Percentiles rank a stretch among this genome's conserved stretches.
phyloP scores from a whole-genome alignment of 2,888 invertebrate genomes.

The Eupithecia abbreviata region DNA sequence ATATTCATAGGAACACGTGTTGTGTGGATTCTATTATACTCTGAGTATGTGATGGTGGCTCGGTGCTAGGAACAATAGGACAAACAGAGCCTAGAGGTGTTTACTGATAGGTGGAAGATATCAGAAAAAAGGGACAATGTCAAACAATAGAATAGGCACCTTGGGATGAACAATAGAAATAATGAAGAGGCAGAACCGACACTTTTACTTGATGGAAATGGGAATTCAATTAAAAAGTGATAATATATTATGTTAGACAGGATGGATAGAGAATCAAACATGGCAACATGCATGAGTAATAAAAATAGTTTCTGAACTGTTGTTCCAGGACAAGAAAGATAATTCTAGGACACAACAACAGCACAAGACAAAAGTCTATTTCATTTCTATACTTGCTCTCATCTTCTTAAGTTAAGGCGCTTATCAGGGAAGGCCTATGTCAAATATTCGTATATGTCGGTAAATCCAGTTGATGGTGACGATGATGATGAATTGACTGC shows the following conservation, averaged over 20 bases:
- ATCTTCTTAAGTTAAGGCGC: not conserved
- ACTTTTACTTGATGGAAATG: not conserved
- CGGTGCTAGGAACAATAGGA: conserved; percentile 14
- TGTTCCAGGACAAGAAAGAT: not conserved
- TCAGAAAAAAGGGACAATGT: conserved; percentile 9
- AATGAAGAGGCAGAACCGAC: not conserved
- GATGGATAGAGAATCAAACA: not conserved
- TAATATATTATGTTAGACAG: not conserved
- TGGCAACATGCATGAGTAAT: not conserved
- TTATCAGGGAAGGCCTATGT: not conserved
- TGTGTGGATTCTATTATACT: conserved; percentile 50
- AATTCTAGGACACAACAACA: not conserved
- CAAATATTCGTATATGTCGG: not conserved
- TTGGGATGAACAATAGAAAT: conserved; percentile 7
- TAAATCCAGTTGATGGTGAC: not conserved
- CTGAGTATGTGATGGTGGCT: conserved; percentile 23
- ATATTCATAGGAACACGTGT: conserved; percentile 73
- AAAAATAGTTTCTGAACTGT: not conserved
- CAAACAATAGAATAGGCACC: conserved; percentile 15
- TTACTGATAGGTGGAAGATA: conserved; percentile 9
- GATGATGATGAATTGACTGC: not conserved
- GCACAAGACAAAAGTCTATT: not conserved
- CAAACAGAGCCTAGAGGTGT: conserved; percentile 1
- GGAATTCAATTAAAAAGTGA: conserved; percentile 3
- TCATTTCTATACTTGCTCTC: not conserved